phyloP scores from a whole-genome alignment of 2,113 vertebrate genomes.

The Corapipo altera region DNA sequence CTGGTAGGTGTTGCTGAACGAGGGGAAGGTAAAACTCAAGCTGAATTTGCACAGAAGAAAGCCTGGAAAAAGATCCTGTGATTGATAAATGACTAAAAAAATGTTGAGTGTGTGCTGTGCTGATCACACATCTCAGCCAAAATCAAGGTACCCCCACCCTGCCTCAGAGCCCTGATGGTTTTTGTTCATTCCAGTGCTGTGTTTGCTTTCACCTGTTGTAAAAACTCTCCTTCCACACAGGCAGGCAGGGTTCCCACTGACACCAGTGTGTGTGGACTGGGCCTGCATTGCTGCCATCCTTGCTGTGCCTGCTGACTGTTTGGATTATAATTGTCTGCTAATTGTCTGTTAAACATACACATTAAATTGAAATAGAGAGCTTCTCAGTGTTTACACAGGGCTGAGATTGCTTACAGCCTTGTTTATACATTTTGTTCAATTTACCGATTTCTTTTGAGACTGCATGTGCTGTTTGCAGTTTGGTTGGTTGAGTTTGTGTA shows the following conservation, averaged over 20 bases:
- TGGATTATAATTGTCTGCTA: background rate
- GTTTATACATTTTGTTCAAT: background rate
- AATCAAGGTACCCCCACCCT: background rate
- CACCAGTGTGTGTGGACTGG: background rate
- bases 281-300: background rate
- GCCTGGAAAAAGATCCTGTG: background rate
- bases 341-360: background rate
- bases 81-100: background rate
- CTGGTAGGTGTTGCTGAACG: conserved; percentile 79
- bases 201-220: background rate
- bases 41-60: background rate
- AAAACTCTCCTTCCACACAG: background rate
- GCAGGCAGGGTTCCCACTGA: background rate
- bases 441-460: background rate
- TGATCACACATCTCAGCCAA: background rate
- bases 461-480: background rate
- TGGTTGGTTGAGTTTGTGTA: background rate
- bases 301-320: background rate
- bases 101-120: background rate
- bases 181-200: background rate
- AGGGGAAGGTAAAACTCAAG: background rate
- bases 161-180: background rate
- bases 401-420: background rate
- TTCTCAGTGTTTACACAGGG: background rate
- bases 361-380: background rate